Evolutionary conservation across 1,140 invertebrate species (phyloP).

Genomic region (Halyomorpha halys): DNA sequence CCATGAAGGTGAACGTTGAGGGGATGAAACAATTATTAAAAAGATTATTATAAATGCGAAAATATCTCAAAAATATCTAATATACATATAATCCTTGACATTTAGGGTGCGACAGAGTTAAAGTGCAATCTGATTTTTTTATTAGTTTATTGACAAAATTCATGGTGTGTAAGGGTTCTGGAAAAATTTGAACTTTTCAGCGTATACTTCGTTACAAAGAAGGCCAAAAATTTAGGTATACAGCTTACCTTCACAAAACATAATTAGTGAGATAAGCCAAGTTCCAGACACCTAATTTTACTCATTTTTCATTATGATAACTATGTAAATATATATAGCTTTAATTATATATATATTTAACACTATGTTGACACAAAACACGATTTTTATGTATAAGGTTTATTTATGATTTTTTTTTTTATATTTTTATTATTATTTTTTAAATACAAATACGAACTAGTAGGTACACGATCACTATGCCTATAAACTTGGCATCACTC

Average conservation of each 20-base stretch:
- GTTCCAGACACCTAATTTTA: conserved; percentile 12
- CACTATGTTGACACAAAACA: conserved; percentile 22
- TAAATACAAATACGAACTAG: conserved; percentile 20
- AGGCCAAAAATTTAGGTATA: conserved; percentile 10
- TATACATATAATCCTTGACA: conserved; percentile 11
- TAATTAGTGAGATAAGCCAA: conserved; percentile 2
- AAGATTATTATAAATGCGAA: conserved; percentile 4
- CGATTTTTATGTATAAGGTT: conserved; percentile 9
- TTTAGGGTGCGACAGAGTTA: conserved; percentile 13
- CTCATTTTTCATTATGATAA: neutral
- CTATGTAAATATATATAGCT: conserved; percentile 12
- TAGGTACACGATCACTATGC: conserved; percentile 11
- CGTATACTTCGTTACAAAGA: conserved; percentile 25
- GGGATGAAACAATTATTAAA: neutral
- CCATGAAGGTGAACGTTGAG: too few species aligned
- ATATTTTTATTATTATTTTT: conserved; percentile 17
- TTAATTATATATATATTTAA: conserved; percentile 15
- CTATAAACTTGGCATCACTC: conserved; percentile 16
- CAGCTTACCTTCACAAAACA: conserved; percentile 14
- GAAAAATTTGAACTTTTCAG: conserved; percentile 11
- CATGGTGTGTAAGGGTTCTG: neutral
- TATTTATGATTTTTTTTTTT: conserved; percentile 18
- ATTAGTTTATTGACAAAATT: neutral
- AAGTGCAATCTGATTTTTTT: conserved; percentile 8
- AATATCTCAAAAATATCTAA: conserved; percentile 17